Evolutionary conservation across 2,888 invertebrate species (phyloP).

Genomic region (Leucophenga montana): DNA sequence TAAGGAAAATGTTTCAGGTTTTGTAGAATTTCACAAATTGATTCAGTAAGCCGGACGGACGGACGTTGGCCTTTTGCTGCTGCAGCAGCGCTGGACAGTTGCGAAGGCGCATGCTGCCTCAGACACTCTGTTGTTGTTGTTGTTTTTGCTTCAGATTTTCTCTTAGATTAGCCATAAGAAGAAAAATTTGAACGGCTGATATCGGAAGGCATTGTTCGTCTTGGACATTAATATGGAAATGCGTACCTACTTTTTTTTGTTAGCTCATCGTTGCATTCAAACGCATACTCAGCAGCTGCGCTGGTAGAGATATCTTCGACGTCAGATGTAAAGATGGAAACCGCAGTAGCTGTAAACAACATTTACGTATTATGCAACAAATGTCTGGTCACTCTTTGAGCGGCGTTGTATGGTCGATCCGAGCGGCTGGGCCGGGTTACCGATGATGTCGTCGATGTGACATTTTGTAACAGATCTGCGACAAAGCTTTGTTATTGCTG

Average conservation of each 20-base stretch:
- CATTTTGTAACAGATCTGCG: slow-evolving; percentile 3
- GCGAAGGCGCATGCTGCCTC: slow-evolving; percentile 39
- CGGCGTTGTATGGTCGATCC: slow-evolving; percentile 14
- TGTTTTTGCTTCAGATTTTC: slow-evolving; percentile 37
- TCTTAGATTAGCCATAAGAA: slow-evolving; percentile 54
- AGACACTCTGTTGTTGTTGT: slow-evolving; percentile 47
- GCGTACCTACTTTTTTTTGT: slow-evolving; percentile 36
- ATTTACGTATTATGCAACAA: slow-evolving; percentile 50
- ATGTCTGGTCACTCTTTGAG: slow-evolving; percentile 30
- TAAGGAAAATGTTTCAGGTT: slow-evolving; percentile 31
- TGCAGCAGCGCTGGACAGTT: not conserved
- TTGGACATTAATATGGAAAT: slow-evolving; percentile 56
- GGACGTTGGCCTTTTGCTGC: slow-evolving; percentile 1
- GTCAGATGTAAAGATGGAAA: slow-evolving; percentile 20
- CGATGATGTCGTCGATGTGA: slow-evolving; percentile 1
- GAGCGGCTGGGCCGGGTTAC: not conserved
- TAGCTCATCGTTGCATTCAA: slow-evolving; percentile 26
- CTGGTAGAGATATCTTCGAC: not conserved
- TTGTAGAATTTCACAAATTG: slow-evolving; percentile 52
- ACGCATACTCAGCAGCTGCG: slow-evolving; percentile 15
- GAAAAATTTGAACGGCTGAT: slow-evolving; percentile 39
- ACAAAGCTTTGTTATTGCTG: slow-evolving; percentile 16
- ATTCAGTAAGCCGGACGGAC: slow-evolving; percentile 45
- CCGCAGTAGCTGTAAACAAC: slow-evolving; percentile 51
- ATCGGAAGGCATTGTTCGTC: slow-evolving; percentile 50